These are phyloP conservation scores for Ceriagrion tenellum DNA, from an alignment of 2,888 invertebrate species.

Conservation along the genomic window DNA sequence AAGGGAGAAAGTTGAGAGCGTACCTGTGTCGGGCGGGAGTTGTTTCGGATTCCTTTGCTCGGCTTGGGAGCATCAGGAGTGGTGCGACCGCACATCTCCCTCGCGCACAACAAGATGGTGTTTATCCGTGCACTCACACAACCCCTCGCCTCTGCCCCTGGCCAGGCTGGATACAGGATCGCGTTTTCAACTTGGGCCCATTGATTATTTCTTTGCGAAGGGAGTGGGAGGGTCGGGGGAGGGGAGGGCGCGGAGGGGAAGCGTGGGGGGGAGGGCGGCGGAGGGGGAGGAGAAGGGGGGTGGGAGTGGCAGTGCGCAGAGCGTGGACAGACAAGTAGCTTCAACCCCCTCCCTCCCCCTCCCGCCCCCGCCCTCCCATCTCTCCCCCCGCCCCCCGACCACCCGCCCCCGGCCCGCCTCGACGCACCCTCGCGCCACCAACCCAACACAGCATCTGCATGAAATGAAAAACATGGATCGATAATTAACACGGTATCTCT, in stretches of 20 bases:
- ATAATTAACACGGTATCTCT: constrained; percentile 61
- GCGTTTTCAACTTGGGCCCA: constrained; percentile 74
- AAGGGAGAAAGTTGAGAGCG: not conserved
- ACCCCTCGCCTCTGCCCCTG: constrained; percentile 63
- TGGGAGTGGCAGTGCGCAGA: constrained; percentile 74
- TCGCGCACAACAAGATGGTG: constrained; percentile 67
- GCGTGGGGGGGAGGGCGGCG: not conserved
- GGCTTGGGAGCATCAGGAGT: constrained; percentile 57
- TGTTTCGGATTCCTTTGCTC: constrained; percentile 45
- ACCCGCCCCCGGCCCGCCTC: constrained; percentile 4
- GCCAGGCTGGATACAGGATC: constrained; percentile 69
- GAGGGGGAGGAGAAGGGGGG: constrained; percentile 6
- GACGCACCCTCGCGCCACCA: constrained; percentile 67
- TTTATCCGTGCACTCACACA: constrained; percentile 66
- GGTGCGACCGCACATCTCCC: constrained; percentile 63
- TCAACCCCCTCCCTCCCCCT: constrained; percentile 72
- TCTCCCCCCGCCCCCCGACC: constrained; percentile 69
- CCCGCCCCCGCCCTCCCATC: constrained; percentile 63
- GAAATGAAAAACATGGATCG: constrained; percentile 66
- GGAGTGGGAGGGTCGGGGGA: constrained; percentile 73
- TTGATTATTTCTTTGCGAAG: constrained; percentile 76
- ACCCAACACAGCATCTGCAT: constrained; percentile 71
- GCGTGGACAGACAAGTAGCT: constrained; percentile 77
- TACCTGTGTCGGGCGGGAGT: constrained; percentile 33
- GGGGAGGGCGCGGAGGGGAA: constrained; percentile 73